Base-by-base conservation (phyloP, 2,888 invertebrate species). In the Autographa gamma region DNA sequence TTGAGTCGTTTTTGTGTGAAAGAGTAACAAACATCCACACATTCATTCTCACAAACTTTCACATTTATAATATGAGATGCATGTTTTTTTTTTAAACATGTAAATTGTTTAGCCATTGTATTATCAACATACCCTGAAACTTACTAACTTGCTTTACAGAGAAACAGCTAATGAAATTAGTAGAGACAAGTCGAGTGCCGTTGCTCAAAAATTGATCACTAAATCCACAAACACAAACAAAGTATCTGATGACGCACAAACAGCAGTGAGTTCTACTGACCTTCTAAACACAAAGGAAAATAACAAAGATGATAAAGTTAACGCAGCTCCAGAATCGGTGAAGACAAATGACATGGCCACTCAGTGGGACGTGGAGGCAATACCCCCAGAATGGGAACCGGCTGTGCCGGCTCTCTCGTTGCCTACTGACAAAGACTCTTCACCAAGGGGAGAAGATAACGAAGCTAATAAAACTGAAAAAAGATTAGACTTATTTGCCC, bases 101-200 rank as follows among this genome's bases (percentile, higher is more conserved):
- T n/a, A n/a, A n/a, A n/a, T n/a, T n/a, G n/a, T n/a, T n/a, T n/a
- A n/a, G n/a, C n/a, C n/a, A n/a, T n/a, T n/a, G n/a, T n/a, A n/a
- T n/a, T n/a, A 25, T 25, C 25, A 34, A 34, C 34, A 34, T 34
- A 34, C 34, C 34, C 34, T 34, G 8, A 34, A 34, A 34, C 14
- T n/a, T 63, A 11, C 41, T 34, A 13, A 59, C 41, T 60, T 64
- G 63, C 34, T 63, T 89, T 89, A 64, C 84, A 95, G 95, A 71
- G 94, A 93, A 84, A 84, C 84, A 67, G 95, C 95, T 60, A 95
- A 95, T 90, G 94, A 91, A 85, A 79, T 93, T 54, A 94, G 95
- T 74, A 87, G 93, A 75, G 95, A 95, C 69, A 95, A 94, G 82
- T 87, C 92, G 66, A 74, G 83, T 66, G 71, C 81, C 69, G 81